Evolutionary conservation across 2,888 invertebrate genomes (phyloP), one percentile per base, ranked within the genome.

Genomic region (Melinaea menophilus): DNA sequence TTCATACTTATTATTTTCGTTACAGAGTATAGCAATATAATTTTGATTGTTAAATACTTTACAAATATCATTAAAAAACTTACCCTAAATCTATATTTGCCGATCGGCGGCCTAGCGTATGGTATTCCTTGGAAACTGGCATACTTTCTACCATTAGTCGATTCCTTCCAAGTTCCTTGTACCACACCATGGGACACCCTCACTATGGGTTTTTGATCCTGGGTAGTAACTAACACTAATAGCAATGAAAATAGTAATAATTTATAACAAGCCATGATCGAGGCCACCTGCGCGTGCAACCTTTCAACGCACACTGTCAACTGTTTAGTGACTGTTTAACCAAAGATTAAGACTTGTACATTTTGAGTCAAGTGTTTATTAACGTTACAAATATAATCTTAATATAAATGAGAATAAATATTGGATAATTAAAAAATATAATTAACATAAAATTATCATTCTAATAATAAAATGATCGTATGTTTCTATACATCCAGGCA

Each of bases 121-220:
- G 94, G 94, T 56, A 95, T 85, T 0, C 94, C 94, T 71, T 92
- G 88, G 71, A 93, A 95, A 47, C 93, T 92, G 7, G 92, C 92
- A 69, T 87, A 93, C 0, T 78, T 74, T 68, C 91, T 75, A 33
- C 90, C 86, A 56, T 84, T 81, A 1, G 82, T 78, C 0, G 91
- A 87, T 2, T 78, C 73, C 62, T 81, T 84, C 91, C 90, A 91
- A 0, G 80, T 60, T 0, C 91, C 91, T 59, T 82, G 83, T 0
- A 91, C 64, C 0, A 81, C 59, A 0, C 91, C 91, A 60, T 85
- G 78, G 2, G 79, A 70, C 0, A 89, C 78, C 61, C 84, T 78
- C 2, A 88, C 81, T 1, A 80, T 71, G 0, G 90, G 90, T 22
- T 81, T 81, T 0, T 83, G 77, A 0, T 73, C 76, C 58, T 85